A percentile compares a stretch with the other conserved stretches of the same genome.
Evolutionary conservation across 1,140 invertebrate species (phyloP).

Genomic region (Meloidogyne floridensis): DNA sequence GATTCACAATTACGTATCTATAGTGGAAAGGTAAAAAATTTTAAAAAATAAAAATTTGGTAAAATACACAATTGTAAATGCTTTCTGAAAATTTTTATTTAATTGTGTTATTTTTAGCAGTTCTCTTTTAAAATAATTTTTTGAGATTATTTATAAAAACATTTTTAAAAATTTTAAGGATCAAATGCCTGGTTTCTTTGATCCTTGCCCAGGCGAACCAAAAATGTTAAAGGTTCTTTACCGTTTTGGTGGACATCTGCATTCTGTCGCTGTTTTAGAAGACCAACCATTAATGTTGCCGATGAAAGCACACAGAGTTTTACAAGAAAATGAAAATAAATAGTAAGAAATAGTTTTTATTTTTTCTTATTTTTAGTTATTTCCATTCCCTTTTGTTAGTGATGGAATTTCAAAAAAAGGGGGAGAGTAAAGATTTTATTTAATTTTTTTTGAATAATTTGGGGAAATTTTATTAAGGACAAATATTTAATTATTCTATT

Average conservation of each 20-base stretch:
- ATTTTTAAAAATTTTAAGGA: conserved; percentile 72
- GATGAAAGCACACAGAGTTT: conserved; percentile 66
- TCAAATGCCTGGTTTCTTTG: conserved; percentile 92
- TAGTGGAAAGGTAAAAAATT: conserved; percentile 77
- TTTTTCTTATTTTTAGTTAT: conserved; percentile 6
- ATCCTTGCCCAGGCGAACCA: conserved; percentile 88
- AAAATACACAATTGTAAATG: no score
- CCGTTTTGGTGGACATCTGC: conserved; percentile 77
- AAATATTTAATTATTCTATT: no score
- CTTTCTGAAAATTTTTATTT: not conserved
- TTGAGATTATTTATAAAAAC: no score
- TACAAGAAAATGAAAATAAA: not conserved
- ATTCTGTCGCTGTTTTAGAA: conserved; percentile 81
- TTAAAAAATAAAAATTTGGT: not conserved
- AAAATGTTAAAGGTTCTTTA: conserved; percentile 86
- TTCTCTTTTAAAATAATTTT: no score
- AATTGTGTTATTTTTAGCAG: no score
- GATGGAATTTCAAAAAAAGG: not conserved
- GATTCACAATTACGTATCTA: conserved; percentile 84
- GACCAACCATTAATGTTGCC: conserved; percentile 79
- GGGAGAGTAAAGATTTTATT: not conserved
- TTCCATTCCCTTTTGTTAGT: not conserved
- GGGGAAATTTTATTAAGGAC: no score
- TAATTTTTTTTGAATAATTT: not conserved
- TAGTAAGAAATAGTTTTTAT: not conserved